Percentiles rank a stretch among this genome's conserved stretches.
phyloP scores from a whole-genome alignment of 92 coral and sea anemone species.

The Parazoanthus swiftii region DNA sequence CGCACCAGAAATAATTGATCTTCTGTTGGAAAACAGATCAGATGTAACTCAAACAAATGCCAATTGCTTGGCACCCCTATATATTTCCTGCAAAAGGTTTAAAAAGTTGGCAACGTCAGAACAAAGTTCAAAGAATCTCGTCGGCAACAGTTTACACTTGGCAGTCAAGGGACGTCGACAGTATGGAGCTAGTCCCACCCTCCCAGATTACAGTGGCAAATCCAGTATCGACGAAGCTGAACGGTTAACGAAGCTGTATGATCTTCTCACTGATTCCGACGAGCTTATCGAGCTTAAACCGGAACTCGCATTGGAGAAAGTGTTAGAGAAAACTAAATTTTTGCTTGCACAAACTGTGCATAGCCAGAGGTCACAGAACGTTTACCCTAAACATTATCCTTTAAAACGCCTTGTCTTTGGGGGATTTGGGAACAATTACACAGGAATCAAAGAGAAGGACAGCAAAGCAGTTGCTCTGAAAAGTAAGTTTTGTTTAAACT shows the following conservation, averaged over 20 bases:
- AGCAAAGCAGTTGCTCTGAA: constrained; percentile 51
- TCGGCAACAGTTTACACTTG: background rate
- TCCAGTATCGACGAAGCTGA: constrained; percentile 7
- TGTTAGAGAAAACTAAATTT: background rate
- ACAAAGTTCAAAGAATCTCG: background rate
- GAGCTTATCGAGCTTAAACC: background rate
- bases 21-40: background rate
- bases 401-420: constrained; percentile 17
- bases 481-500: background rate
- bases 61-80: background rate
- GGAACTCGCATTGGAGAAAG: background rate
- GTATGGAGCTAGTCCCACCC: constrained; percentile 6
- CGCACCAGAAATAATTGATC: background rate
- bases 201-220: background rate
- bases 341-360: constrained; percentile 15
- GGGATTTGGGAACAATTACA: constrained; percentile 30
- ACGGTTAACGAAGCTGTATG: background rate
- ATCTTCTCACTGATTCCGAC: background rate
- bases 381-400: constrained; percentile 15
- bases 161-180: background rate
- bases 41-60: background rate
- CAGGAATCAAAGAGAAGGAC: constrained; percentile 38
- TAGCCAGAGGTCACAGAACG: background rate
- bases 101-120: background rate
- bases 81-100: background rate